Conservation (phyloP, 53 echinoderm and acorn worm species). For the Glandiceps talaboti region DNA sequence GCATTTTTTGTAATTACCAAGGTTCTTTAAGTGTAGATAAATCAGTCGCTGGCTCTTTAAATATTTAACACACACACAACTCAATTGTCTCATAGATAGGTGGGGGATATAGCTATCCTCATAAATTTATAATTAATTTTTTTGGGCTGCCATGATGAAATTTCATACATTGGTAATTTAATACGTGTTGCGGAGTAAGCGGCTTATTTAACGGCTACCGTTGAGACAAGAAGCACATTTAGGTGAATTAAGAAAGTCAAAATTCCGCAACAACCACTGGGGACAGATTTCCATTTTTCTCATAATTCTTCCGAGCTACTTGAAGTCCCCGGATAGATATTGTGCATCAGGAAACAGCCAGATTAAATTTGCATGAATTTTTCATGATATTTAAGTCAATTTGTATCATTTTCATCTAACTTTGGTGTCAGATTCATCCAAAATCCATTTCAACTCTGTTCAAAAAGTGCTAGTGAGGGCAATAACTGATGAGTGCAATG, state of each 20-base stretch:
- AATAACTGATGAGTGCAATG: no score
- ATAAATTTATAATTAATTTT: no score
- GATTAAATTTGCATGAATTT: neutral
- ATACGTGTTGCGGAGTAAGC: neutral
- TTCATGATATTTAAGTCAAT: neutral
- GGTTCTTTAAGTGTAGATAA: neutral
- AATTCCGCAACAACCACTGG: neutral
- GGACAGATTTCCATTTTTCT: neutral
- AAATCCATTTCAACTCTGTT: no score
- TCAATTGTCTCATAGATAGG: neutral
- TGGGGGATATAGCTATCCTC: neutral
- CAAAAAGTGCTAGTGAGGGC: no score
- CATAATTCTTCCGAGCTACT: neutral
- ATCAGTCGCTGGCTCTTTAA: neutral
- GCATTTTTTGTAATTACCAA: neutral
- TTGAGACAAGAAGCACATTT: neutral
- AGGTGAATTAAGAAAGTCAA: no score
- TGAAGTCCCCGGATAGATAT: neutral
- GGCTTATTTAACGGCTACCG: neutral
- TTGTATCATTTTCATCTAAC: neutral
- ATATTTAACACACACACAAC: neutral
- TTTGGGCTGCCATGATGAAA: neutral
- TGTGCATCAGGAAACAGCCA: neutral
- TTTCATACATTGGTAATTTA: neutral
- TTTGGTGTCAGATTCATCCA: no score